These are phyloP conservation scores for Hirtodrosophila histrioides DNA, from an alignment of 2,888 invertebrate genomes.

Conservation along the genomic window DNA sequence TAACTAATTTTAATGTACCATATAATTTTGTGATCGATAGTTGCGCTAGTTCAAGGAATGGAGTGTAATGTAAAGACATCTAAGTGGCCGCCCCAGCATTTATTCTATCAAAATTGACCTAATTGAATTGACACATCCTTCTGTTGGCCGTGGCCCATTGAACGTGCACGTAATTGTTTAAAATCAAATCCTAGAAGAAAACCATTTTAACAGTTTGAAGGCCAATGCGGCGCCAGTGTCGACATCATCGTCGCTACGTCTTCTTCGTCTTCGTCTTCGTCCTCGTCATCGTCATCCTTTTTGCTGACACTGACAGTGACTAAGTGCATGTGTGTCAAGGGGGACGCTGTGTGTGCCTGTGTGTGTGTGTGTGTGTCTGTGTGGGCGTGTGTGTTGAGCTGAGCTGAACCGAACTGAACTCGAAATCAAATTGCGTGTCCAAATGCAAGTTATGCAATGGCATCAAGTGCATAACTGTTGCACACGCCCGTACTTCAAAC, in stretches of 20 bases:
- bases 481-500: constrained; percentile 7
- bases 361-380: constrained; percentile 5
- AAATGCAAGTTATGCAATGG: constrained; percentile 42
- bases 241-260: constrained; percentile 8
- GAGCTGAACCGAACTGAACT: constrained; percentile 5
- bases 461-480: constrained; percentile 41
- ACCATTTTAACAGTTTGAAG: constrained; percentile 38
- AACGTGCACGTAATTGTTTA: constrained; percentile 17
- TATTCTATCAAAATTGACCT: constrained; percentile 28
- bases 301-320: constrained; percentile 55
- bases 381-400: constrained; percentile 16
- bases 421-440: constrained; percentile 30
- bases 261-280: too few relatives aligned
- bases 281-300: constrained; percentile 1
- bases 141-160: constrained; percentile 15
- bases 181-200: constrained; percentile 28
- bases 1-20: too few relatives aligned
- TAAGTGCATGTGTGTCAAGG: constrained; percentile 52
- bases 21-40: too few relatives aligned
- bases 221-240: constrained; percentile 37
- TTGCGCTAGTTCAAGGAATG: too few relatives aligned
- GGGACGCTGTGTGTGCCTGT: neutral
- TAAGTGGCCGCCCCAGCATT: constrained; percentile 13
- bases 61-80: neutral
- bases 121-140: constrained; percentile 33